phyloP scores from a whole-genome alignment of 2,797 vertebrate species.

The Strix occidentalis region DNA sequence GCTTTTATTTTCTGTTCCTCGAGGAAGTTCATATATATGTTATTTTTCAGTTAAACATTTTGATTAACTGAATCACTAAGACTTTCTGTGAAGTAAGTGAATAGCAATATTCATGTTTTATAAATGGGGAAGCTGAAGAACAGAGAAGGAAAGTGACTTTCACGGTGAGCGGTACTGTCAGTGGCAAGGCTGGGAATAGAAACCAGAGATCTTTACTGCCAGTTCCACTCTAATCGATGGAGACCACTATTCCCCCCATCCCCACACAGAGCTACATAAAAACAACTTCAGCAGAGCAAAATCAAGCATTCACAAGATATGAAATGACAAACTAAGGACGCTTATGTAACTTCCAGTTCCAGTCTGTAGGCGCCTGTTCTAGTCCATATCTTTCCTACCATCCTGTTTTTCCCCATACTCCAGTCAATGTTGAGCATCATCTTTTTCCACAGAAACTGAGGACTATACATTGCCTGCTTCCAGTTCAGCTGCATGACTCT shows the following conservation, averaged over 20 bases:
- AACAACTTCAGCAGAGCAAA: neutral
- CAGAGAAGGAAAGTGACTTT: neutral
- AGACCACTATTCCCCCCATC: neutral
- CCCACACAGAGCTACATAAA: neutral
- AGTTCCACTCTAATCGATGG: neutral
- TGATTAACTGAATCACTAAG: neutral
- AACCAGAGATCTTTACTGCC: neutral
- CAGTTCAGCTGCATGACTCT: neutral
- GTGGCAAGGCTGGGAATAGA: neutral
- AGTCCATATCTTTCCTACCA: neutral
- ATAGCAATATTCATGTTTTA: neutral
- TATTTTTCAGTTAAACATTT: neutral
- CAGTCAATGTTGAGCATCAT: neutral
- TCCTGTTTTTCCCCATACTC: neutral
- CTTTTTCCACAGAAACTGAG: neutral
- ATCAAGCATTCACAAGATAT: neutral
- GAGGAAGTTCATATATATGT: neutral
- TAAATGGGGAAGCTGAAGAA: neutral
- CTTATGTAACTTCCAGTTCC: neutral
- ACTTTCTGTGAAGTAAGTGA: neutral
- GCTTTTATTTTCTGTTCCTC: neutral
- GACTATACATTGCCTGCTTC: neutral
- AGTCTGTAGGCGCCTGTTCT: neutral
- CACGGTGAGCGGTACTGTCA: neutral
- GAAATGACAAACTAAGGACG: neutral